Conservation (phyloP, 2,888 invertebrate species). For the Magallana nippona region DNA sequence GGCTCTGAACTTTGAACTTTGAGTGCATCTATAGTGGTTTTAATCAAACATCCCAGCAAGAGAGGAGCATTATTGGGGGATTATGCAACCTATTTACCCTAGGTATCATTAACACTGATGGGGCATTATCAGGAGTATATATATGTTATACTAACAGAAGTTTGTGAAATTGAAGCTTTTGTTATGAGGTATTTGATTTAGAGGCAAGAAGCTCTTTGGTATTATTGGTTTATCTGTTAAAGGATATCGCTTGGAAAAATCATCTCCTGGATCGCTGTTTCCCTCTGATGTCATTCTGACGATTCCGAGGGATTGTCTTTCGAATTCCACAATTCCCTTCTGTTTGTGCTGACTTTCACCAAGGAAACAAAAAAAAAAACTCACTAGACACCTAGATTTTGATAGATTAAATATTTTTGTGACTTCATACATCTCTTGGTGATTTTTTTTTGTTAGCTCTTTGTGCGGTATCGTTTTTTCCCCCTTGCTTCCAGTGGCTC, state of each 20-base stretch:
- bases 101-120: constrained; percentile 9
- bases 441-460: background rate
- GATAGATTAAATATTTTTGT: background rate
- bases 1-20: background rate
- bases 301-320: constrained; percentile 18
- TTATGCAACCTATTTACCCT: constrained; percentile 19
- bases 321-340: background rate
- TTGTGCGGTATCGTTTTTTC: no score
- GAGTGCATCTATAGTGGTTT: constrained; percentile 12
- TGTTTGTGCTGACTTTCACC: background rate
- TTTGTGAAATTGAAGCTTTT: constrained; percentile 21
- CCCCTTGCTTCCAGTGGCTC: background rate
- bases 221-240: background rate
- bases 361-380: background rate
- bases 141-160: background rate
- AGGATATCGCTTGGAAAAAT: background rate
- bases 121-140: background rate
- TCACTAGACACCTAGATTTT: constrained; percentile 1
- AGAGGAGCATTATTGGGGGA: background rate
- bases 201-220: background rate
- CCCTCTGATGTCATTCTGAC: constrained; percentile 25
- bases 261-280: background rate
- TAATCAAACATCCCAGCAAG: constrained; percentile 9
- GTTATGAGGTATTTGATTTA: constrained; percentile 27
- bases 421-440: background rate